phyloP scores from a whole-genome alignment of 2,888 invertebrate genomes.

The Tanytarsus gracilentus region DNA sequence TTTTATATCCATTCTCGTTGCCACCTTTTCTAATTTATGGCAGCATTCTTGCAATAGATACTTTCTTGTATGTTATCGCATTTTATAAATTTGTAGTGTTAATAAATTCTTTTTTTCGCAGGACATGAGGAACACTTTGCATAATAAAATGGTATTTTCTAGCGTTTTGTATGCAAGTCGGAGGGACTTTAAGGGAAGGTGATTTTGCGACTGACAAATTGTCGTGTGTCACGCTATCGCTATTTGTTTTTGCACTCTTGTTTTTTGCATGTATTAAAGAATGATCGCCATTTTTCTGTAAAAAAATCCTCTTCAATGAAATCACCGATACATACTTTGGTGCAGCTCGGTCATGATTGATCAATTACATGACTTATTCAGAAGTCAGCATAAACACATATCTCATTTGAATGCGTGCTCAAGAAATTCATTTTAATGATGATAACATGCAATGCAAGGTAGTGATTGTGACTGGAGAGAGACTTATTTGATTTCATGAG shows the following conservation, averaged over 20 bases:
- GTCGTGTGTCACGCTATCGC: constrained; percentile 27
- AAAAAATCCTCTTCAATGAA: background rate
- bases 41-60: constrained; percentile 16
- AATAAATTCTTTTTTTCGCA: constrained; percentile 12
- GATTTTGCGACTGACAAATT: constrained; percentile 26
- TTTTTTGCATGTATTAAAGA: background rate
- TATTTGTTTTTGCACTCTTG: constrained; percentile 10
- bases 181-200: too few relatives aligned
- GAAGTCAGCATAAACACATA: constrained; percentile 16
- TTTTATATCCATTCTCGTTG: background rate
- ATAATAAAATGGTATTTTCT: constrained; percentile 8
- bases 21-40: constrained; percentile 26
- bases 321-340: constrained; percentile 13
- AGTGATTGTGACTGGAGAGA: too few relatives aligned
- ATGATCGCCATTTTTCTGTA: background rate
- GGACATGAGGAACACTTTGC: constrained; percentile 26
- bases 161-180: background rate
- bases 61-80: background rate
- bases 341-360: constrained; percentile 12
- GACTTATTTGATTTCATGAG: too few relatives aligned
- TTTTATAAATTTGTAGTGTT: background rate
- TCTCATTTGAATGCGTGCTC: too few relatives aligned
- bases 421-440: too few relatives aligned
- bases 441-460: too few relatives aligned
- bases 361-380: constrained; percentile 7